Percentiles rank a stretch among this genome's conserved stretches.
phyloP scores from a whole-genome alignment of 37 sponge, comb jelly and placozoan species.

The Geodia barretti region DNA sequence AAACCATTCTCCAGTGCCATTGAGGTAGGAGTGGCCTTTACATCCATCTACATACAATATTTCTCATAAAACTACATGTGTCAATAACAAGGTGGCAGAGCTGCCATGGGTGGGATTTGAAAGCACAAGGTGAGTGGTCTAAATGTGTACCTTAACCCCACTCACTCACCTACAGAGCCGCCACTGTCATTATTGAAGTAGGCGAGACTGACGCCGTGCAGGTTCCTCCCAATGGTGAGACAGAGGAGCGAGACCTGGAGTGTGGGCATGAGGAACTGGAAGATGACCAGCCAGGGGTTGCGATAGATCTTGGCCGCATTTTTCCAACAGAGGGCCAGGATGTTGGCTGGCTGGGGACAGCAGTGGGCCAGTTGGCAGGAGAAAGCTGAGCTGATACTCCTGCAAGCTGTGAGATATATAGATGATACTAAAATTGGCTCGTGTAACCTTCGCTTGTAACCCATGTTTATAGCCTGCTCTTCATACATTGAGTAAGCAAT shows the following conservation, averaged over 20 bases:
- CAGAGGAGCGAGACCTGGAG: conserved; percentile 66
- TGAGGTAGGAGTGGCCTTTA: no score
- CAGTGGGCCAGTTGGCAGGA: not conserved
- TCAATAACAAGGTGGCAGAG: no score
- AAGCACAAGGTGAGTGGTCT: not conserved
- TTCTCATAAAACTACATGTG: no score
- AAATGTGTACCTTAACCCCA: not conserved
- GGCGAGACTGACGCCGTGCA: conserved; percentile 33
- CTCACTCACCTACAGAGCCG: not conserved
- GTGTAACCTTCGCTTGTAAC: no score
- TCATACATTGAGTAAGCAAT: no score
- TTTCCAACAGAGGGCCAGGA: conserved; percentile 60
- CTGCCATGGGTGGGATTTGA: not conserved
- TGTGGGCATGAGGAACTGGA: conserved; percentile 71
- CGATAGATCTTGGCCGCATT: conserved; percentile 44
- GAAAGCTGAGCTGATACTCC: not conserved
- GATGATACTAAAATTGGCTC: no score
- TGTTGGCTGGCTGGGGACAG: conserved; percentile 22
- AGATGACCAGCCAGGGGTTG: conserved; percentile 66
- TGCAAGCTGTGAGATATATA: conserved; percentile 7
- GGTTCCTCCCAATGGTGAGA: conserved; percentile 58
- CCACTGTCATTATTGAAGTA: conserved; percentile 42
- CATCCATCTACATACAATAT: no score
- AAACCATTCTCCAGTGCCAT: not conserved
- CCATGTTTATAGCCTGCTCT: no score